Evolutionary conservation across 2,888 invertebrate species (phyloP).

Genomic region (Drosophila heteroneura): DNA sequence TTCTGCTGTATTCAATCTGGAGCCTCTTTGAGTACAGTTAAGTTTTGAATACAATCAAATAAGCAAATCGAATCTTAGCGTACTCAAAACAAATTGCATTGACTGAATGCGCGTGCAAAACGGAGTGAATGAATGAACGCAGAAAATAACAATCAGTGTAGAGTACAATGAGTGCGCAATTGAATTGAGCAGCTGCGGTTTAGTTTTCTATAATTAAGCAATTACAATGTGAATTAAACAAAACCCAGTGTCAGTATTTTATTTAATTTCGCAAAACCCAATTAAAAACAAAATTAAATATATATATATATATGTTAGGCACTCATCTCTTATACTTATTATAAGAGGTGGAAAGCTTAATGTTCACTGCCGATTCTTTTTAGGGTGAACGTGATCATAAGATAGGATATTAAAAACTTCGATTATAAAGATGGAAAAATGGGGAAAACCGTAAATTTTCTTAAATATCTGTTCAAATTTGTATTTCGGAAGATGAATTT

Average conservation of each 20-base stretch:
- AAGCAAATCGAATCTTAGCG: background rate
- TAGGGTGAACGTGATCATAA: background rate
- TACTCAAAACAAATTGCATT: background rate
- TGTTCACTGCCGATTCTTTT: background rate
- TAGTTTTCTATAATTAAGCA: background rate
- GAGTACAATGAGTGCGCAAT: background rate
- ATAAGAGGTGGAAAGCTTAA: background rate
- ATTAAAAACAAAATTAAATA: background rate
- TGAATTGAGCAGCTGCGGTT: background rate
- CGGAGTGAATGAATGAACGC: background rate
- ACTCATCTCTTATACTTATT: background rate
- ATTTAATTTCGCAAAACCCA: background rate
- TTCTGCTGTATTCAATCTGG: background rate
- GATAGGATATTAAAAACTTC: background rate
- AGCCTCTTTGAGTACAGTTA: background rate
- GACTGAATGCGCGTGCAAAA: background rate
- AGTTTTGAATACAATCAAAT: background rate
- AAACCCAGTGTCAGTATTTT: background rate
- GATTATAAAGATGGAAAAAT: background rate
- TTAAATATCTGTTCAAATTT: background rate
- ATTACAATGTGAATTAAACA: background rate
- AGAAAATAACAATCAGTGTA: background rate
- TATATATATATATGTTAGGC: background rate
- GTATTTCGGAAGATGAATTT: background rate
- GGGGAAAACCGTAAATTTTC: background rate